phyloP scores from a whole-genome alignment of 2,797 vertebrate genomes.

The Phalloptychus januarius region DNA sequence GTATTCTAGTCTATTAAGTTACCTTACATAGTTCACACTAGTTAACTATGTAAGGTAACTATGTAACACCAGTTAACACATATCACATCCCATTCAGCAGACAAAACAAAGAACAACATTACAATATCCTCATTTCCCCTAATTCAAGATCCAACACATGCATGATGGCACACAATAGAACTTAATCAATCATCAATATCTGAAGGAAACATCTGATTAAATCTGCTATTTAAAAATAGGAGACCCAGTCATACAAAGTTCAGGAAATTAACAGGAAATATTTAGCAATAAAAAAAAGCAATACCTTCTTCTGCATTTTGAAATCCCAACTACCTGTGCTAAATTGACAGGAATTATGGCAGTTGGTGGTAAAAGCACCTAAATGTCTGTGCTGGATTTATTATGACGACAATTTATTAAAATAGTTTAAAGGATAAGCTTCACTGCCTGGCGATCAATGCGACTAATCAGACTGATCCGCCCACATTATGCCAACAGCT shows the following conservation, averaged over 20 bases:
- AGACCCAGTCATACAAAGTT: neutral
- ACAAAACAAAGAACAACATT: too few relatives aligned
- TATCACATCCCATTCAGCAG: too few relatives aligned
- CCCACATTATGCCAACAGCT: constrained; percentile 56
- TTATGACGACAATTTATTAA: neutral
- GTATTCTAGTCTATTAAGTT: too few relatives aligned
- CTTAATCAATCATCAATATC: too few relatives aligned
- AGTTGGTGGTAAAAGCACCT: constrained; percentile 18
- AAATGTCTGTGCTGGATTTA: neutral
- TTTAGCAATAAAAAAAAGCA: constrained; percentile 2
- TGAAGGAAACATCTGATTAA: neutral
- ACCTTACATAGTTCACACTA: too few relatives aligned
- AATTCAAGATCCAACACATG: too few relatives aligned
- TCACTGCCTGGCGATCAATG: constrained; percentile 47
- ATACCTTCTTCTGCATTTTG: constrained; percentile 7
- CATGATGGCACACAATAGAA: too few relatives aligned
- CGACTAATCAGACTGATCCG: constrained; percentile 47
- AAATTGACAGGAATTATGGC: constrained; percentile 5
- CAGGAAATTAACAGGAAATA: neutral
- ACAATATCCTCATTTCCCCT: too few relatives aligned
- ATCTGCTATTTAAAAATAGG: neutral
- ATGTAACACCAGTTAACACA: too few relatives aligned
- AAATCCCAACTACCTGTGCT: constrained; percentile 19
- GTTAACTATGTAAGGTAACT: too few relatives aligned
- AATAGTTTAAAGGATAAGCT: constrained; percentile 27